Evolutionary conservation across 64 coral and sea anemone species (phyloP).

Genomic region (Pocillopora damicornis): DNA sequence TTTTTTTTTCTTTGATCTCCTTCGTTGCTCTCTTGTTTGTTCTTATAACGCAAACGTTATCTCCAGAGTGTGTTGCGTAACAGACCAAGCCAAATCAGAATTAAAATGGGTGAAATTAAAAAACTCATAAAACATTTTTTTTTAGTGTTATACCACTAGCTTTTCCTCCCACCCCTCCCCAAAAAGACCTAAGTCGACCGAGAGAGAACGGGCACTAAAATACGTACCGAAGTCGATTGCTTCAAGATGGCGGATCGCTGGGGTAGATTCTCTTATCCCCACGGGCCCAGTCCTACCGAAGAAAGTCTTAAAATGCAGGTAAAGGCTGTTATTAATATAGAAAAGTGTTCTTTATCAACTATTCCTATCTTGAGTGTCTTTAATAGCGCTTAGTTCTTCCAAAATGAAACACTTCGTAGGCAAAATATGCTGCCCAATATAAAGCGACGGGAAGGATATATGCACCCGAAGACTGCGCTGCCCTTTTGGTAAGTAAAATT

Average conservation of each 20-base stretch:
- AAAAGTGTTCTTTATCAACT: not conserved
- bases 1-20: too few species aligned
- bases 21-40: too few species aligned
- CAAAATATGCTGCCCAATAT: slow-evolving; percentile 44
- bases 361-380: not conserved
- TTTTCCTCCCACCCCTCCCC: too few species aligned
- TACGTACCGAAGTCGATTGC: not conserved
- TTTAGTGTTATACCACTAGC: too few species aligned
- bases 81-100: too few species aligned
- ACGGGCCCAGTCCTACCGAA: slow-evolving; percentile 64
- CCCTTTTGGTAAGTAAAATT: slow-evolving; percentile 39
- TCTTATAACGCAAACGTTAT: too few species aligned
- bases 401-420: slow-evolving; percentile 2
- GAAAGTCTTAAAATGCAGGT: slow-evolving; percentile 78
- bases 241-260: slow-evolving; percentile 74
- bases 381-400: not conserved
- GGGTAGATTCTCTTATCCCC: slow-evolving; percentile 14
- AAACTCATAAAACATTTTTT: too few species aligned
- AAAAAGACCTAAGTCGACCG: not conserved
- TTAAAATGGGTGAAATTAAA: too few species aligned
- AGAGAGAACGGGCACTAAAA: not conserved
- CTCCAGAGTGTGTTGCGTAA: too few species aligned
- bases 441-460: slow-evolving; percentile 13
- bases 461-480: slow-evolving; percentile 43
- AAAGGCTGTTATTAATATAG: not conserved